phyloP scores from a whole-genome alignment of 2,888 invertebrate species.

The Podabrus alpinus region DNA sequence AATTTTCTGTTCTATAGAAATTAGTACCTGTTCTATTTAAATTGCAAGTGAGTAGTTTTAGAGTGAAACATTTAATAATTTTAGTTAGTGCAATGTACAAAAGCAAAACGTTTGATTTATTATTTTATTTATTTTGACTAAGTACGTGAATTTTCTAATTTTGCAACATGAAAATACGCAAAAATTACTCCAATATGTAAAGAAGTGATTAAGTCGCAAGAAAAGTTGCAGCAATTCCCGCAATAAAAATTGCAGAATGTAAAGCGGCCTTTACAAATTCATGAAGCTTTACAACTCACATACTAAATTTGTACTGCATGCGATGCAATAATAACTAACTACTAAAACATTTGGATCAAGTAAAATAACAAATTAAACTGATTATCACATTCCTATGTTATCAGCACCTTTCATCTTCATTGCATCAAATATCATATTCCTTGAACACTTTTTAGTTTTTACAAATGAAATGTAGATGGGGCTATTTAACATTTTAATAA shows the following conservation, averaged over 20 bases:
- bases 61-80: not conserved
- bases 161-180: no score
- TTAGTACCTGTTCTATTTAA: not conserved
- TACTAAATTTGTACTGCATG: conserved; percentile 54
- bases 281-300: conserved; percentile 48
- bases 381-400: conserved; percentile 54
- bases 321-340: conserved; percentile 49
- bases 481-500: conserved; percentile 33
- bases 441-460: conserved; percentile 17
- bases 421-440: conserved; percentile 20
- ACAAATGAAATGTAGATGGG: conserved; percentile 42
- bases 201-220: not conserved
- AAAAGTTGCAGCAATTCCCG: not conserved
- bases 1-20: not conserved
- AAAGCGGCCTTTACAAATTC: conserved; percentile 42
- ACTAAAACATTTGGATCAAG: conserved; percentile 50
- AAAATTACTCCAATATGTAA: not conserved
- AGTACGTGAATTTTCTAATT: no score
- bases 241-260: not conserved
- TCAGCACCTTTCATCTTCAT: conserved; percentile 49
- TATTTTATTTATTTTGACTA: not conserved
- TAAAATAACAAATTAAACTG: conserved; percentile 53
- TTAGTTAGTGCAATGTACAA: not conserved
- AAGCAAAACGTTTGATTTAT: not conserved
- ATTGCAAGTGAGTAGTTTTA: not conserved